These are phyloP conservation scores for Diceros bicornis DNA, from an alignment of 2,797 vertebrate genomes.

Conservation along the genomic window DNA sequence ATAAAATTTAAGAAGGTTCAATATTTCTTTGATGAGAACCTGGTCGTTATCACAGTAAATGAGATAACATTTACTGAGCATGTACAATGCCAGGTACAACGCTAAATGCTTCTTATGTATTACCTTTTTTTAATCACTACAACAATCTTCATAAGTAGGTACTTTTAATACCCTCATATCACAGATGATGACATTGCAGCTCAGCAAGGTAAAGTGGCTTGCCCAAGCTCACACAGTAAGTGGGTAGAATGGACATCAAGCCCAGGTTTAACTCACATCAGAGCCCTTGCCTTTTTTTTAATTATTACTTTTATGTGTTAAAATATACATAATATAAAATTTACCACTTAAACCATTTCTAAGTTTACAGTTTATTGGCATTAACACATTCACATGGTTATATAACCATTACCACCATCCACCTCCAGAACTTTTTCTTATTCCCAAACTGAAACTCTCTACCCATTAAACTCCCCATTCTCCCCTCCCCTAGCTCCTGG, in stretches of 20 bases:
- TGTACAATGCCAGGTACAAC: neutral
- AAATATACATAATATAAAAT: neutral
- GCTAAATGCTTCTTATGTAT: neutral
- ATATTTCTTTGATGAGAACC: constrained; percentile 23
- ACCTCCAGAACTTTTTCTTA: neutral
- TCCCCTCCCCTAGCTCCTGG: neutral
- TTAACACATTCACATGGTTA: neutral
- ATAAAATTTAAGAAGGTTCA: constrained; percentile 32
- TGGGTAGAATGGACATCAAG: neutral
- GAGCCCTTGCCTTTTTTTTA: neutral
- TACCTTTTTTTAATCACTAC: neutral
- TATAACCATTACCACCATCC: neutral
- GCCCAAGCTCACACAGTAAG: neutral
- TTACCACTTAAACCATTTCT: neutral
- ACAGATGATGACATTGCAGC: neutral
- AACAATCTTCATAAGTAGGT: neutral
- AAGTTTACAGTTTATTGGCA: neutral
- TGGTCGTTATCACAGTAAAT: neutral
- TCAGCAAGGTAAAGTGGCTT: neutral
- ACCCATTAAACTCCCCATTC: neutral
- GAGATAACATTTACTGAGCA: neutral
- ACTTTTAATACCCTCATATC: neutral
- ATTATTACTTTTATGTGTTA: neutral
- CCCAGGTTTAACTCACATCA: neutral
- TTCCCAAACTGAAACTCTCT: constrained; percentile 5